Percentiles rank a stretch among this genome's conserved stretches.
These are phyloP conservation scores for Frankliniella fusca DNA, from an alignment of 2,888 invertebrate species.

Conservation along the genomic window DNA sequence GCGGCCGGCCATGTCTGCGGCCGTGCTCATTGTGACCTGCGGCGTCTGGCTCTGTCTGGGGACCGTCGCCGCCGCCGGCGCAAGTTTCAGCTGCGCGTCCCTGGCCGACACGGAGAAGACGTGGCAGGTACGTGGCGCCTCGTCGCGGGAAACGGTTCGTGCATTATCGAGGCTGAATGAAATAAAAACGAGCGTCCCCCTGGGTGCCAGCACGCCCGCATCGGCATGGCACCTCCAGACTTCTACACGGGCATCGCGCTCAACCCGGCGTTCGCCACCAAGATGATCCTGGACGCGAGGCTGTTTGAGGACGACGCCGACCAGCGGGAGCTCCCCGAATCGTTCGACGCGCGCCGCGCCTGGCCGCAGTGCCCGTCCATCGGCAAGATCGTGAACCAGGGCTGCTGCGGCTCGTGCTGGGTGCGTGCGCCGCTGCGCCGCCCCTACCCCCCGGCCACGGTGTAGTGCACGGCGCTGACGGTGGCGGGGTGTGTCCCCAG, in stretches of 20 bases:
- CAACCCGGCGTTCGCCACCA: background rate
- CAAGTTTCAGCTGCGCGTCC: background rate
- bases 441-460: background rate
- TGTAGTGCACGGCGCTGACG: background rate
- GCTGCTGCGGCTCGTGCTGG: conserved; percentile 23
- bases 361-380: background rate
- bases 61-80: background rate
- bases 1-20: too few relatives aligned
- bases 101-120: background rate
- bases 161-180: background rate
- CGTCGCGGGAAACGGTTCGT: background rate
- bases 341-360: background rate
- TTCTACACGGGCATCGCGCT: background rate
- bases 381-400: background rate
- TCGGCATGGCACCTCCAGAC: background rate
- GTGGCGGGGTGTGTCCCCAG: too few relatives aligned
- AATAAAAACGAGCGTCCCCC: background rate
- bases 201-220: background rate
- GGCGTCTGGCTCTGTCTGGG: too few relatives aligned
- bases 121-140: background rate
- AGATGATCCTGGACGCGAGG: background rate
- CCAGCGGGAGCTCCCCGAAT: background rate
- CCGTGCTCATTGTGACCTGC: too few relatives aligned
- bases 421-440: background rate
- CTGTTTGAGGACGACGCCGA: background rate